phyloP scores from a whole-genome alignment of 2,797 vertebrate species.

The Sarcophilus harrisii region DNA sequence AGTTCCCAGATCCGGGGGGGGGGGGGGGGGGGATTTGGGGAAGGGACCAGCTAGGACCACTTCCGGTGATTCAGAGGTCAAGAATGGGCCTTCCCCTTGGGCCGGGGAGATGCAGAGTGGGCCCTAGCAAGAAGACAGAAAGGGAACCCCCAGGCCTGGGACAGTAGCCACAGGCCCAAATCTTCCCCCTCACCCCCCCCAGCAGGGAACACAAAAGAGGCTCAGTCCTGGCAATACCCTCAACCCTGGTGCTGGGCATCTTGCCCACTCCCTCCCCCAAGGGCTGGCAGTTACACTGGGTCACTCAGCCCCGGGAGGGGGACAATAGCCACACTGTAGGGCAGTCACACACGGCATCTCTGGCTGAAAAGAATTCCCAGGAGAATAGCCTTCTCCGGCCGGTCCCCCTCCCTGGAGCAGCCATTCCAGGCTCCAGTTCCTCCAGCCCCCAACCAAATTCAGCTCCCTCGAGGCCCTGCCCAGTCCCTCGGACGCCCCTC shows the following conservation, averaged over 20 bases:
- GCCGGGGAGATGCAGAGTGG: neutral
- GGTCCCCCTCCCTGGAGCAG: conserved; percentile 45
- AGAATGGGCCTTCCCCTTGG: neutral
- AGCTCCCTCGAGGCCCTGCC: conserved; percentile 48
- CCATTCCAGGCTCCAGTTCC: conserved; percentile 50
- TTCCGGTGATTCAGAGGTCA: neutral
- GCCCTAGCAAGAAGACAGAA: neutral
- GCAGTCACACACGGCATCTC: conserved; percentile 35
- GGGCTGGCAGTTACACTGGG: conserved; percentile 72
- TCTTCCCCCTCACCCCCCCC: conserved; percentile 43
- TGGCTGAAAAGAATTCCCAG: conserved; percentile 56
- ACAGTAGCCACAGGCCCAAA: conserved; percentile 21
- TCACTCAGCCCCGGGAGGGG: conserved; percentile 69
- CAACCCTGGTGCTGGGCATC: conserved; percentile 62
- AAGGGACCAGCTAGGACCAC: neutral
- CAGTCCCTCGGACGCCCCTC: conserved; percentile 42
- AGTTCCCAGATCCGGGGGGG: too few species aligned
- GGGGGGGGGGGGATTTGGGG: neutral
- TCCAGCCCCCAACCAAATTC: neutral
- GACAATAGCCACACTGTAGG: conserved; percentile 80
- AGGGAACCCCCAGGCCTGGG: conserved; percentile 46
- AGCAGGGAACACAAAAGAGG: conserved; percentile 70
- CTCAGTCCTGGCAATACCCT: conserved; percentile 72
- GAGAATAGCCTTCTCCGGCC: conserved; percentile 69
- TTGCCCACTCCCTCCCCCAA: conserved; percentile 40